These are phyloP conservation scores for Xyrauchen texanus DNA, from an alignment of 2,113 vertebrate species.

Conservation along the genomic window DNA sequence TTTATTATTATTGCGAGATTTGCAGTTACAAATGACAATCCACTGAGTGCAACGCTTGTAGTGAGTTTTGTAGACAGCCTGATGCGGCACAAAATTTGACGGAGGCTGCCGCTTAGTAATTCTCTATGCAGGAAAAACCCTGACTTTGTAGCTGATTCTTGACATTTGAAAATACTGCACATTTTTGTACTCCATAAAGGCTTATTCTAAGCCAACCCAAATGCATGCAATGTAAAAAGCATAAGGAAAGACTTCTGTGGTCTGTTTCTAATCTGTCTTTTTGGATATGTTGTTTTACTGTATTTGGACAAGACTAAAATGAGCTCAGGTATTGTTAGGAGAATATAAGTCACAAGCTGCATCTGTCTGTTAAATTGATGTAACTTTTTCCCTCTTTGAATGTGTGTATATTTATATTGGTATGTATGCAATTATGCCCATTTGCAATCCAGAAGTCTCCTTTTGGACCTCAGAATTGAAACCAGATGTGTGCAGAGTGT, in stretches of 20 bases:
- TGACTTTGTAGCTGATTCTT: too few species aligned
- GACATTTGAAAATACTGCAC: too few species aligned
- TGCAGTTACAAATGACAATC: too few species aligned
- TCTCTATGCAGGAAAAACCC: too few species aligned
- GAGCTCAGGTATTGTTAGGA: slow-evolving; percentile 11
- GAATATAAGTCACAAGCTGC: slow-evolving; percentile 12
- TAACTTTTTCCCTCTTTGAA: slow-evolving; percentile 30
- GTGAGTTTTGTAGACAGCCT: too few species aligned
- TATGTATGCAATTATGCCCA: slow-evolving; percentile 28
- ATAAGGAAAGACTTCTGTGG: slow-evolving; percentile 7
- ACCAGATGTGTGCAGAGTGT: slow-evolving; percentile 44
- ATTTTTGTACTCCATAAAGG: not conserved
- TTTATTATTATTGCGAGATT: too few species aligned
- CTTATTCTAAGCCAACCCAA: not conserved
- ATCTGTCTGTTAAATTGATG: slow-evolving; percentile 26
- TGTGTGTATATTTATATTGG: slow-evolving; percentile 36
- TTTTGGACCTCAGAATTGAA: slow-evolving; percentile 41
- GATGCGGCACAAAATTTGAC: too few species aligned
- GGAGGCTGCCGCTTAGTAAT: too few species aligned
- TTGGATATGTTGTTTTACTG: slow-evolving; percentile 22
- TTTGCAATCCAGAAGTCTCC: slow-evolving; percentile 33
- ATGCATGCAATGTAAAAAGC: slow-evolving; percentile 7
- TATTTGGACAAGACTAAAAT: slow-evolving; percentile 42
- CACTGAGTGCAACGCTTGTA: too few species aligned
- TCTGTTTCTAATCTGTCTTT: slow-evolving; percentile 26